phyloP scores from a whole-genome alignment of 2,888 invertebrate genomes.

The Polia nebulosa region DNA sequence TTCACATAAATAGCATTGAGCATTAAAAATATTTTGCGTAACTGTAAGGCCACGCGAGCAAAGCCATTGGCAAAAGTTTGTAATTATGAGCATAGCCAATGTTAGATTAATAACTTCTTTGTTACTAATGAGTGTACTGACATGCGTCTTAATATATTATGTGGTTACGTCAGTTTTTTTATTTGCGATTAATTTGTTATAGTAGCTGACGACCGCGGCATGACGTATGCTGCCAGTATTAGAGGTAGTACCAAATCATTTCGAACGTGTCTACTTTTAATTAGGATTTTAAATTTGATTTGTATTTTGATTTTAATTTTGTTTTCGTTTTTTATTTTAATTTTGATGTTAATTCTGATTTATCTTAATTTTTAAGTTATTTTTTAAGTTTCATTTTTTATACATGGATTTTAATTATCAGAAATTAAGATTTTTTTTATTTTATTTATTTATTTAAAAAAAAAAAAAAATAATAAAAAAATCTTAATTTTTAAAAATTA shows the following conservation, averaged over 20 bases:
- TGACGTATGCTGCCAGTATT: neutral
- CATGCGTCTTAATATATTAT: constrained; percentile 20
- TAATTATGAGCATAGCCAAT: constrained; percentile 50
- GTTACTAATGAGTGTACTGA: constrained; percentile 48
- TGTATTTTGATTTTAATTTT: too few relatives aligned
- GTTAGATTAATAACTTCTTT: constrained; percentile 47
- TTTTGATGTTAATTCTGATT: too few relatives aligned
- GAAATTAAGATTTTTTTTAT: too few relatives aligned
- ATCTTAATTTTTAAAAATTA: too few relatives aligned
- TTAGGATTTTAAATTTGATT: too few relatives aligned
- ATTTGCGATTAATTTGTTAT: constrained; percentile 29
- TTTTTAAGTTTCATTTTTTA: too few relatives aligned
- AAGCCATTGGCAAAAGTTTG: constrained; percentile 40
- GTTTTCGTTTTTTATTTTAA: too few relatives aligned
- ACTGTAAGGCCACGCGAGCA: constrained; percentile 42
- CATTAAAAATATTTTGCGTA: constrained; percentile 56
- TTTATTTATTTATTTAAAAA: too few relatives aligned
- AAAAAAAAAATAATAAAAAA: too few relatives aligned
- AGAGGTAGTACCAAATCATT: neutral
- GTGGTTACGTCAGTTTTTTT: constrained; percentile 9
- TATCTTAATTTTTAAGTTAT: too few relatives aligned
- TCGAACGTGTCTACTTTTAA: neutral
- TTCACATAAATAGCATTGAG: constrained; percentile 43
- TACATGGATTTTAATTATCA: too few relatives aligned
- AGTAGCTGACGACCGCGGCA: neutral